Percentiles rank a stretch among this genome's conserved stretches.
phyloP scores from a whole-genome alignment of 2,888 invertebrate species.

The Phengaris alcon region DNA sequence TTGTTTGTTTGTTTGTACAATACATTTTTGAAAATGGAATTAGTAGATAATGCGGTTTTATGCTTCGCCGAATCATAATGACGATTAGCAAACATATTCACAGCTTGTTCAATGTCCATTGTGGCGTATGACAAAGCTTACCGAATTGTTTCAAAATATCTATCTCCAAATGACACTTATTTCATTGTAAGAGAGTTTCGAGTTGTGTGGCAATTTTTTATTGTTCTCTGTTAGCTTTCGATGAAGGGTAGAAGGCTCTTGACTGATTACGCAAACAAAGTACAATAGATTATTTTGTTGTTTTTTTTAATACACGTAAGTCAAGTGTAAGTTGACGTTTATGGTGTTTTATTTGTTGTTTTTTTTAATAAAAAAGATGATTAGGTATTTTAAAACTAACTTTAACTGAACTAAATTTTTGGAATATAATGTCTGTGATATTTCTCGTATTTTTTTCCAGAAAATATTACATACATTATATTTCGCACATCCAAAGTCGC shows the following conservation, averaged over 20 bases:
- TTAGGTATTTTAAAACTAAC: not conserved
- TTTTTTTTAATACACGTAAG: slow-evolving; percentile 27
- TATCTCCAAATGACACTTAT: not conserved
- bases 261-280: slow-evolving; percentile 30
- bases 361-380: not conserved
- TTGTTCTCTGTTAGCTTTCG: slow-evolving; percentile 26
- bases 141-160: slow-evolving; percentile 34
- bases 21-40: slow-evolving; percentile 39
- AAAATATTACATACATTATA: not conserved
- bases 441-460: not conserved
- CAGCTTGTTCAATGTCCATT: slow-evolving; percentile 41
- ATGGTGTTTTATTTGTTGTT: slow-evolving; percentile 24
- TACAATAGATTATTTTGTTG: slow-evolving; percentile 29
- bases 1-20: not conserved
- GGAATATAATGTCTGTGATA: not conserved
- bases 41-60: slow-evolving; percentile 63
- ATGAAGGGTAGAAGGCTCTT: slow-evolving; percentile 30
- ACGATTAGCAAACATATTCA: slow-evolving; percentile 35
- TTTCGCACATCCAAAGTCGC: not conserved
- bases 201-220: not conserved
- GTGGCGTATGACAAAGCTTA: slow-evolving; percentile 37
- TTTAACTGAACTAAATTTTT: not conserved
- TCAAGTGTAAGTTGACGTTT: slow-evolving; percentile 30
- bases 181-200: not conserved
- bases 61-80: slow-evolving; percentile 46